These are phyloP conservation scores for Calameuta idolon DNA, from an alignment of 2,888 invertebrate species.

Conservation along the genomic window DNA sequence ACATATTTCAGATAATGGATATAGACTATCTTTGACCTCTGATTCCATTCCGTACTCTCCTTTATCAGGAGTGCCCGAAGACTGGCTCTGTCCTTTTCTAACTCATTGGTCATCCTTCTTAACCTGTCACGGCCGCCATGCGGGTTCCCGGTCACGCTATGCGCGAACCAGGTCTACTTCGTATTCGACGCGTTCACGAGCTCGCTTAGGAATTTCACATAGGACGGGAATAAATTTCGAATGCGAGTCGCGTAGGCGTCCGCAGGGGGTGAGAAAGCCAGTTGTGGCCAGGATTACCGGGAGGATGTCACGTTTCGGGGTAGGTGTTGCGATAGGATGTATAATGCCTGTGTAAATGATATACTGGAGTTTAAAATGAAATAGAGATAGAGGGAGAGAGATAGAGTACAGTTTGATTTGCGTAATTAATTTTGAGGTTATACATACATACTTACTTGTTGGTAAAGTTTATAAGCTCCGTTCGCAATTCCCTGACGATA, in stretches of 20 bases:
- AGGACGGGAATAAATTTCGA: constrained; percentile 38
- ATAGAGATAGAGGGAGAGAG: constrained; percentile 9
- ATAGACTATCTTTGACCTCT: neutral
- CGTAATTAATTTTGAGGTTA: neutral
- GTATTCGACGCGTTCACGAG: constrained; percentile 45
- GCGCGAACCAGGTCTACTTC: constrained; percentile 35
- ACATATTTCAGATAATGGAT: neutral
- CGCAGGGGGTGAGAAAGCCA: constrained; percentile 15
- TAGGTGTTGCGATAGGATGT: neutral
- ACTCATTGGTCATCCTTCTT: neutral
- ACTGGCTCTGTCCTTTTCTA: neutral
- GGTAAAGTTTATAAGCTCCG: neutral
- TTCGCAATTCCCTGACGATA: neutral
- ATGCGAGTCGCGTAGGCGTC: constrained; percentile 23
- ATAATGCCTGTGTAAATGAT: neutral
- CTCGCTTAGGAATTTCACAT: constrained; percentile 49
- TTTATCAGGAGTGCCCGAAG: neutral
- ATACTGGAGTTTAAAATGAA: constrained; percentile 16
- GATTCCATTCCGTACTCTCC: neutral
- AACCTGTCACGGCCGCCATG: constrained; percentile 22
- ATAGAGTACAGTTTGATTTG: constrained; percentile 17
- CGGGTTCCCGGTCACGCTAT: constrained; percentile 32
- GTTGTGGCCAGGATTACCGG: neutral
- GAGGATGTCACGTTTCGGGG: neutral
- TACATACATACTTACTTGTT: neutral